phyloP scores from a whole-genome alignment of 2,797 vertebrate genomes.

The Neostethus bicornis region DNA sequence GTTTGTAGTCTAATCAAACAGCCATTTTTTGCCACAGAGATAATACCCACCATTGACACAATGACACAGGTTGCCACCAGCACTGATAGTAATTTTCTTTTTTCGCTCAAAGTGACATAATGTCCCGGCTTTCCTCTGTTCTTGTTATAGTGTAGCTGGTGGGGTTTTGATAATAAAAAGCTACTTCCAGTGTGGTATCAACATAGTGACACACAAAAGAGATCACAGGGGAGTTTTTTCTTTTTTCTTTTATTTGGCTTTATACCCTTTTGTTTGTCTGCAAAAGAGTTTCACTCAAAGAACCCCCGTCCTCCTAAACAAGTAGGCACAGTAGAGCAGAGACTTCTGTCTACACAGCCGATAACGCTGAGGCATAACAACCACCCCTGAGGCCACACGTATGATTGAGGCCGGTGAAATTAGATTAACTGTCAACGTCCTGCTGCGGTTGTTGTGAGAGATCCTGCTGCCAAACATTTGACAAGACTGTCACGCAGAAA shows the following conservation, averaged over 20 bases:
- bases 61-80: conserved; percentile 17
- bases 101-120: conserved; percentile 39
- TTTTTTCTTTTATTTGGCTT: conserved; percentile 9
- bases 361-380: conserved; percentile 45
- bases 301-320: conserved; percentile 15
- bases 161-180: conserved; percentile 43
- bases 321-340: conserved; percentile 7
- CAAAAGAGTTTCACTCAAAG: conserved; percentile 18
- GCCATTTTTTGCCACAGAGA: not conserved
- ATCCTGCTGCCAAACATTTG: conserved; percentile 65
- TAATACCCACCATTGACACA: not conserved
- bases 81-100: conserved; percentile 22
- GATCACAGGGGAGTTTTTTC: conserved; percentile 19
- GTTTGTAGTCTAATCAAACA: too few relatives aligned
- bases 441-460: conserved; percentile 69
- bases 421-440: conserved; percentile 67
- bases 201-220: conserved; percentile 20
- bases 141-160: conserved; percentile 14
- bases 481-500: conserved; percentile 69
- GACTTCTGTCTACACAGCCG: conserved; percentile 35
- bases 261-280: conserved; percentile 15
- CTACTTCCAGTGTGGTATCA: conserved; percentile 36
- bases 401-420: conserved; percentile 57
- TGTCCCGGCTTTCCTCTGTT: conserved; percentile 23
- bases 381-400: conserved; percentile 37